phyloP scores from a whole-genome alignment of 2,113 vertebrate species.

The Cettia cetti region DNA sequence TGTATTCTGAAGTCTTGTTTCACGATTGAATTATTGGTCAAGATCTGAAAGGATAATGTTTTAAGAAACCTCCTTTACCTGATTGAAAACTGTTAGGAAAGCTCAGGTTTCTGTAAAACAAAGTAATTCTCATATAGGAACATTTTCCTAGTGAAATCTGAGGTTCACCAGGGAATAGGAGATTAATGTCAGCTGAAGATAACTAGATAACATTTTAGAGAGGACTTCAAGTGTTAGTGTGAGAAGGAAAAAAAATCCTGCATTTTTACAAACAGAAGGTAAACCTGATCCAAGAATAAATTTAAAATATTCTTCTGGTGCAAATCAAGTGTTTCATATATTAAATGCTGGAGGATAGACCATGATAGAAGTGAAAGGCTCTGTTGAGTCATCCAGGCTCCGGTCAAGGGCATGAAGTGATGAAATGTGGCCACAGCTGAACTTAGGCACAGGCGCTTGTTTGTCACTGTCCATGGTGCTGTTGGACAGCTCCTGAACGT shows the following conservation, averaged over 20 bases:
- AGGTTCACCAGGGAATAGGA: neutral
- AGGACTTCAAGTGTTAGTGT: neutral
- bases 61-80: neutral
- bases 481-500: neutral
- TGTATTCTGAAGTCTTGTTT: neutral
- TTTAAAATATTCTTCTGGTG: neutral
- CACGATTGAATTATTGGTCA: neutral
- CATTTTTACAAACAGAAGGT: neutral
- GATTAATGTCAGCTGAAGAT: neutral
- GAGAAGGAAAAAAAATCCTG: neutral
- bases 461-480: slow-evolving; percentile 71
- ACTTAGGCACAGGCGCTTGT: rapidly evolving
- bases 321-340: neutral
- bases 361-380: neutral
- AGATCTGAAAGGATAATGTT: neutral
- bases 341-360: neutral
- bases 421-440: neutral
- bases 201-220: neutral
- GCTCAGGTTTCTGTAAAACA: neutral
- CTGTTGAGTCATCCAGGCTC: neutral
- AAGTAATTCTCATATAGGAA: neutral
- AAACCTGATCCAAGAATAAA: neutral
- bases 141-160: neutral
- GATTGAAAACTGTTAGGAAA: neutral
- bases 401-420: neutral